Conservation (phyloP, 1,140 invertebrate species). For the Nymphalis io region DNA sequence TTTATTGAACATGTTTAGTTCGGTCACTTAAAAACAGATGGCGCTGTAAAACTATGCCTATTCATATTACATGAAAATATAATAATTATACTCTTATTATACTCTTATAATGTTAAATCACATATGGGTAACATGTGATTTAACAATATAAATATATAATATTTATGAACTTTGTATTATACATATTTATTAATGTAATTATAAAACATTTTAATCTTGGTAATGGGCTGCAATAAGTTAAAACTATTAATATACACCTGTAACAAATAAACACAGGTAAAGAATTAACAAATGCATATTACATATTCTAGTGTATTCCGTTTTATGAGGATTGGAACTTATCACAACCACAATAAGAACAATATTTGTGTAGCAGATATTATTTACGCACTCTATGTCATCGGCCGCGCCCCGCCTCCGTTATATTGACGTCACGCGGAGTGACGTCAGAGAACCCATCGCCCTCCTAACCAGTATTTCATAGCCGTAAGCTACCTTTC, state of each 20-base stretch:
- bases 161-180: too few species aligned
- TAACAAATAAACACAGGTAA: too few species aligned
- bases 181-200: too few species aligned
- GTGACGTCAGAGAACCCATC: constrained; percentile 65
- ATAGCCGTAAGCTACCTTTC: constrained; percentile 35
- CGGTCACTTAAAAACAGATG: background rate
- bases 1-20: background rate
- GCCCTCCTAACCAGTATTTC: constrained; percentile 38
- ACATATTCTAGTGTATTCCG: background rate
- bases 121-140: too few species aligned
- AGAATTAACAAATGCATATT: too few species aligned
- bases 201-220: too few species aligned
- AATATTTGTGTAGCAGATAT: constrained; percentile 11
- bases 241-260: too few species aligned
- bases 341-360: background rate
- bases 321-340: background rate
- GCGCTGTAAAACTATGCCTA: background rate
- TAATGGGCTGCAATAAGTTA: too few species aligned
- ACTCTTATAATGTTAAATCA: too few species aligned
- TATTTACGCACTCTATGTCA: constrained; percentile 25
- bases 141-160: background rate
- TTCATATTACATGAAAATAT: background rate
- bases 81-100: background rate
- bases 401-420: constrained; percentile 61
- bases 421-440: constrained; percentile 63